Evolutionary conservation across 1,140 invertebrate genomes (phyloP).

Genomic region (Pararge aegeria): DNA sequence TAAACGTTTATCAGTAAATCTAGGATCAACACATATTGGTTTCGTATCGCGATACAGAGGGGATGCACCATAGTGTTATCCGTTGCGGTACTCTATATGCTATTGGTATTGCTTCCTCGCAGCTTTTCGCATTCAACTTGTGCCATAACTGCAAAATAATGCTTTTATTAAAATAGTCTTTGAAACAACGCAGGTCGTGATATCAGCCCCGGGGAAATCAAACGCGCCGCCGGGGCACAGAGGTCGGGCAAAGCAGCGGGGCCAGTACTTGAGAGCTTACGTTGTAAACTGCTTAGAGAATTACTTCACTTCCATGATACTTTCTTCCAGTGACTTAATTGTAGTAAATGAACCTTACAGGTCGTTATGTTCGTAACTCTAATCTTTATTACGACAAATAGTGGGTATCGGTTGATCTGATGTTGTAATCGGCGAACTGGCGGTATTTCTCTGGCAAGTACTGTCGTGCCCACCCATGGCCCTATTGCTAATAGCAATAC

Average conservation of each 20-base stretch:
- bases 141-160: neutral
- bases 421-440: too few species aligned
- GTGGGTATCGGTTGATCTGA: too few species aligned
- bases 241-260: neutral
- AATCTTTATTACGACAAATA: too few species aligned
- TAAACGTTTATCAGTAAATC: too few species aligned
- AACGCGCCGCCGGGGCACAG: neutral
- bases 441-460: too few species aligned
- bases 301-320: neutral
- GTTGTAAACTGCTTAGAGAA: neutral
- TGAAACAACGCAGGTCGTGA: neutral
- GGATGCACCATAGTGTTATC: too few species aligned
- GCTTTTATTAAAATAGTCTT: neutral
- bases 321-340: neutral
- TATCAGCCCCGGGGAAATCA: neutral
- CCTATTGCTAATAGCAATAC: too few species aligned
- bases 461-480: too few species aligned
- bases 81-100: too few species aligned
- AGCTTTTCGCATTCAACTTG: neutral
- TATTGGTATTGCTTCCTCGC: neutral
- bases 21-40: too few species aligned
- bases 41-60: too few species aligned
- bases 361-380: too few species aligned
- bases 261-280: neutral
- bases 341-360: neutral